Evolutionary conservation across 2,797 vertebrate genomes (phyloP).

Genomic region (Lindbergichthys nudifrons): DNA sequence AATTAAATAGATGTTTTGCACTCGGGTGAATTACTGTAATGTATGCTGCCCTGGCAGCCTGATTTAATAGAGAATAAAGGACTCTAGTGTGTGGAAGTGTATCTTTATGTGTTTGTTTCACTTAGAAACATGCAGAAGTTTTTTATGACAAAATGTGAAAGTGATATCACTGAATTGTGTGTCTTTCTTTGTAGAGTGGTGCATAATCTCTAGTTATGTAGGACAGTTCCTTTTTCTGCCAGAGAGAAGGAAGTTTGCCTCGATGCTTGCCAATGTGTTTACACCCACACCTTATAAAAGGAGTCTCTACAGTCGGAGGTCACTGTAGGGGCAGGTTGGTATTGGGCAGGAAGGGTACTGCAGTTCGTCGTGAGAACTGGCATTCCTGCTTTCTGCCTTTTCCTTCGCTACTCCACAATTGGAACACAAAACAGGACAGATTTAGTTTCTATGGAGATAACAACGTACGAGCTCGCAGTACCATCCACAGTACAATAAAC

Average conservation of each 20-base stretch:
- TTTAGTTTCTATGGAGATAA: not conserved
- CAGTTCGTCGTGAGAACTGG: not conserved
- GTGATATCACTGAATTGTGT: not conserved
- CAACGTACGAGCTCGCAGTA: not conserved
- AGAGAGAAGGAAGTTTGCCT: too few relatives aligned
- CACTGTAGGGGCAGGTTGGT: too few relatives aligned
- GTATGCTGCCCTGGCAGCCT: not conserved
- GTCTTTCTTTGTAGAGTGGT: too few relatives aligned
- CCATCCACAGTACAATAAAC: constrained; percentile 7
- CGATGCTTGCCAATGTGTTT: too few relatives aligned
- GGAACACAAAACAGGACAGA: constrained; percentile 1
- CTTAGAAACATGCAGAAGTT: not conserved
- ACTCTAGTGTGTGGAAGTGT: not conserved
- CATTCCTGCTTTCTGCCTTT: not conserved
- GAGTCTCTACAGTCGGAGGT: too few relatives aligned
- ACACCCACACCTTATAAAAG: too few relatives aligned
- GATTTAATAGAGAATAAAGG: not conserved
- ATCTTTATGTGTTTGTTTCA: not conserved
- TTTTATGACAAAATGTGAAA: not conserved
- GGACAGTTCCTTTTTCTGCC: too few relatives aligned
- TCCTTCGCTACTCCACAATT: not conserved
- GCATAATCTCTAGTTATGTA: too few relatives aligned
- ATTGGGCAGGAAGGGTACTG: not conserved
- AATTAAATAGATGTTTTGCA: too few relatives aligned
- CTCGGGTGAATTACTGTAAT: too few relatives aligned